Evolutionary conservation across 2,888 invertebrate genomes (phyloP).

Genomic region (Drosophila nr. fundita): DNA sequence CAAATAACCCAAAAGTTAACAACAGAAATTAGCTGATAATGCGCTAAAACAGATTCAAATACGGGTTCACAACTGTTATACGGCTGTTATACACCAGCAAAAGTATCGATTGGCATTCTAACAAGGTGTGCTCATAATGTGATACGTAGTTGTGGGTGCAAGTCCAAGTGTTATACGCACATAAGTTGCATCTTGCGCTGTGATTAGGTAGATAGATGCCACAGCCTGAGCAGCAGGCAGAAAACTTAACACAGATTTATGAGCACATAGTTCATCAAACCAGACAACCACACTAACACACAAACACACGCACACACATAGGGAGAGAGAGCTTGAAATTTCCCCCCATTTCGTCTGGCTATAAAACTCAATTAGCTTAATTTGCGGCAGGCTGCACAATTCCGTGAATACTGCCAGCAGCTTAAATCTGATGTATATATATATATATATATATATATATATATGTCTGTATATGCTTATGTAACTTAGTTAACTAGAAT

Average conservation of each 20-base stretch:
- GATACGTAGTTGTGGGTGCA: background rate
- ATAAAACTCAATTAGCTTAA: slow-evolving; percentile 69
- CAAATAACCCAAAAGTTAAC: background rate
- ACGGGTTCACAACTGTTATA: background rate
- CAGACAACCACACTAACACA: slow-evolving; percentile 8
- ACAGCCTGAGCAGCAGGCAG: slow-evolving; percentile 5
- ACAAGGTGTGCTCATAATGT: background rate
- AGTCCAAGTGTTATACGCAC: slow-evolving; percentile 21
- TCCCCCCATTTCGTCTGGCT: slow-evolving; percentile 38
- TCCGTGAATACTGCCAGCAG: slow-evolving; percentile 13
- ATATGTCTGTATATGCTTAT: background rate
- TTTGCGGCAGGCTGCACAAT: slow-evolving; percentile 46
- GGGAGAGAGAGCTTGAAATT: background rate
- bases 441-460: background rate
- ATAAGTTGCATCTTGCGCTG: slow-evolving; percentile 8
- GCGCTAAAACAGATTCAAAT: background rate
- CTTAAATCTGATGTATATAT: background rate
- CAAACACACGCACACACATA: background rate
- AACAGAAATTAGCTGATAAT: background rate
- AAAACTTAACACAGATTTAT: slow-evolving; percentile 50
- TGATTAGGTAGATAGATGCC: slow-evolving; percentile 17
- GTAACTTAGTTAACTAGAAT: slow-evolving; percentile 29
- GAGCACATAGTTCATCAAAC: slow-evolving; percentile 39
- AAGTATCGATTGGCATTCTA: background rate
- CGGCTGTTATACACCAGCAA: background rate